Percentiles rank a stretch among this genome's conserved stretches.
Conservation (phyloP, 2,113 vertebrate genomes). For the Protomyctophum bolini region DNA sequence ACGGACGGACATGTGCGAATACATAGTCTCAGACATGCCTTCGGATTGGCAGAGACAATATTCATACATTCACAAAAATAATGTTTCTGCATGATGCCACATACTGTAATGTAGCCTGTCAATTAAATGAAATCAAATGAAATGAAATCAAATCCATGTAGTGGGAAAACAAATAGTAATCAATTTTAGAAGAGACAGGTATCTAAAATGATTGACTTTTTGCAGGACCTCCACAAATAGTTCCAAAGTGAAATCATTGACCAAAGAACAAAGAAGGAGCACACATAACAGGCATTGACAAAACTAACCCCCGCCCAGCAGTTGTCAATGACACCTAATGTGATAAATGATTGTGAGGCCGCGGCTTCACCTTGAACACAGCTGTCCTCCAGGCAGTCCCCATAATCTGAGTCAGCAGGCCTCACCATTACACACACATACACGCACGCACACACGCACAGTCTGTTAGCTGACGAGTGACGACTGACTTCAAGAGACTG, state of each 20-base stretch:
- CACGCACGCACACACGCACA: conserved; percentile 20
- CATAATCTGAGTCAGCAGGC: conserved; percentile 67
- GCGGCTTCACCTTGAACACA: conserved; percentile 71
- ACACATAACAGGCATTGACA: conserved; percentile 23
- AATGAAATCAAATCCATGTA: not conserved
- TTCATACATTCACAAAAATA: conserved; percentile 1
- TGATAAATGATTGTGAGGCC: conserved; percentile 35
- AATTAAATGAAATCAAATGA: not conserved
- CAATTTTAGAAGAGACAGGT: too few relatives aligned
- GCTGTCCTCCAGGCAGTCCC: conserved; percentile 38
- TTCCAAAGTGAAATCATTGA: not conserved
- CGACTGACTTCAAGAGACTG: conserved; percentile 49
- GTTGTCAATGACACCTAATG: conserved; percentile 19
- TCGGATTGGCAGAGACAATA: not conserved
- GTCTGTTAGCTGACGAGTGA: conserved; percentile 58
- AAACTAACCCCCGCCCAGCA: not conserved
- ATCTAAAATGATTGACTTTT: not conserved
- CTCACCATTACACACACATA: conserved; percentile 33
- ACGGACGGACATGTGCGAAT: too few relatives aligned
- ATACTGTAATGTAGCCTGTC: not conserved
- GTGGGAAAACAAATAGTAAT: not conserved
- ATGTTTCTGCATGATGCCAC: not conserved
- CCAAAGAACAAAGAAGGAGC: conserved; percentile 6
- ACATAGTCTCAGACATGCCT: too few relatives aligned
- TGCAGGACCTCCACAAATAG: conserved; percentile 9